Evolutionary conservation across 2,888 invertebrate species (phyloP).

Genomic region (Lissocephala sabroskyi): DNA sequence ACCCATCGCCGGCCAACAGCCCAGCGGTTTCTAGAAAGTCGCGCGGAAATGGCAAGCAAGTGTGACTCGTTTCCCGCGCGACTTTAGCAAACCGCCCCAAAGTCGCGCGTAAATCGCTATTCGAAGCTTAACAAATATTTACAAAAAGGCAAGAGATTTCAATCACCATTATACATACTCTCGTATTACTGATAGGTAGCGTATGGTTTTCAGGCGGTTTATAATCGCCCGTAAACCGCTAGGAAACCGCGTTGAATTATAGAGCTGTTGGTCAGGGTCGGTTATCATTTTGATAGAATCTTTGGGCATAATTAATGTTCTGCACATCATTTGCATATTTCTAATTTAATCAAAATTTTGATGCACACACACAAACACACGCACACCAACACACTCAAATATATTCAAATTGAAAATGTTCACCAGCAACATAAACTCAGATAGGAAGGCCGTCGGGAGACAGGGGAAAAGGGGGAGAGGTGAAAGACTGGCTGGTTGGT

Average conservation of each 20-base stretch:
- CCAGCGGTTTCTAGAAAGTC: too few species aligned
- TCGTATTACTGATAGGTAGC: not conserved
- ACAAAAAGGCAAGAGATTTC: too few species aligned
- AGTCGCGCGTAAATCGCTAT: too few species aligned
- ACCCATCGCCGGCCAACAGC: too few species aligned
- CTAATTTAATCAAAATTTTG: slow-evolving; percentile 67
- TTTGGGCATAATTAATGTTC: slow-evolving; percentile 55
- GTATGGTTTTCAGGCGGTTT: too few species aligned
- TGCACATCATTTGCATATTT: slow-evolving; percentile 62
- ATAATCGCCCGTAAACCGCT: slow-evolving; percentile 18
- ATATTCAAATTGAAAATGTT: slow-evolving; percentile 18
- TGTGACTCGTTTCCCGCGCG: too few species aligned
- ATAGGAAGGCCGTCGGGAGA: too few species aligned
- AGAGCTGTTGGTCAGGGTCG: not conserved
- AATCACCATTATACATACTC: slow-evolving; percentile 51
- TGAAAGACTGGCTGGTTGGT: too few species aligned
- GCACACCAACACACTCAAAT: slow-evolving; percentile 19
- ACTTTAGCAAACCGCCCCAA: too few species aligned
- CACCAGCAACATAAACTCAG: slow-evolving; percentile 9
- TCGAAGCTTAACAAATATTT: too few species aligned
- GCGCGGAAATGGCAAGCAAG: too few species aligned
- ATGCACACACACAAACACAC: slow-evolving; percentile 25
- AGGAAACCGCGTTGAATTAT: not conserved
- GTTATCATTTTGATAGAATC: slow-evolving; percentile 32
- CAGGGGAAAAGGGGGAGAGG: too few species aligned